phyloP scores from a whole-genome alignment of 2,888 invertebrate genomes.

The Drosophila fungiperda region DNA sequence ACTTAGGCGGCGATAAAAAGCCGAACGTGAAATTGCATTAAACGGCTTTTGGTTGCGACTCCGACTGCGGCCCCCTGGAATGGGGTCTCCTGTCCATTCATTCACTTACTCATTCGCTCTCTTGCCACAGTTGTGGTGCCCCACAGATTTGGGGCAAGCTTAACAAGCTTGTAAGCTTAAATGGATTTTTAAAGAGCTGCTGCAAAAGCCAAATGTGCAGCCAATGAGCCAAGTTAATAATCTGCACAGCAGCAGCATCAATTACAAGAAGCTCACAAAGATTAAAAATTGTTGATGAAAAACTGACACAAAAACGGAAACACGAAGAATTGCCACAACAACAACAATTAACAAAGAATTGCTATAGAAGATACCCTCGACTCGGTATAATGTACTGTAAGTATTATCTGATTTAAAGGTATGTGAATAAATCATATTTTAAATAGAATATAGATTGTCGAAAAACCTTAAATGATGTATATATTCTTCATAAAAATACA shows the following conservation, averaged over 20 bases:
- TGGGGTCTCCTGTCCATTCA: slow-evolving; percentile 3
- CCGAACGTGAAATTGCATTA: slow-evolving; percentile 78
- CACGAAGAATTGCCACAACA: slow-evolving; percentile 1
- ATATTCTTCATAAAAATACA: neutral
- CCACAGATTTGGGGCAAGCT: slow-evolving; percentile 74
- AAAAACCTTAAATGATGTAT: neutral
- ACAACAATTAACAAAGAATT: neutral
- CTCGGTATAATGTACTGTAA: too few relatives aligned
- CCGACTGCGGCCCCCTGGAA: slow-evolving; percentile 9
- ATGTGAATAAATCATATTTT: neutral
- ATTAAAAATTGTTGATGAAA: slow-evolving; percentile 65
- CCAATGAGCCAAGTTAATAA: slow-evolving; percentile 61
- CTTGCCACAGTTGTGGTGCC: slow-evolving; percentile 24
- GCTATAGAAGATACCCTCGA: slow-evolving; percentile 5
- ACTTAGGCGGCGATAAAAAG: slow-evolving; percentile 77
- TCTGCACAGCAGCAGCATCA: slow-evolving; percentile 67
- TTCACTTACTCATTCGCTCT: neutral
- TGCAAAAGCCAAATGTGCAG: slow-evolving; percentile 43
- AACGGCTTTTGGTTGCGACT: slow-evolving; percentile 35
- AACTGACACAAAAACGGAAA: slow-evolving; percentile 42
- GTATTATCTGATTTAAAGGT: neutral
- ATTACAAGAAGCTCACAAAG: slow-evolving; percentile 70
- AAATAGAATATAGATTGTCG: neutral
- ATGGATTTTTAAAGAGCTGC: slow-evolving; percentile 80
- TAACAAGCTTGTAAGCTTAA: slow-evolving; percentile 77